Evolutionary conservation across 2,113 vertebrate genomes (phyloP).

Genomic region (Miniopterus natalensis): DNA sequence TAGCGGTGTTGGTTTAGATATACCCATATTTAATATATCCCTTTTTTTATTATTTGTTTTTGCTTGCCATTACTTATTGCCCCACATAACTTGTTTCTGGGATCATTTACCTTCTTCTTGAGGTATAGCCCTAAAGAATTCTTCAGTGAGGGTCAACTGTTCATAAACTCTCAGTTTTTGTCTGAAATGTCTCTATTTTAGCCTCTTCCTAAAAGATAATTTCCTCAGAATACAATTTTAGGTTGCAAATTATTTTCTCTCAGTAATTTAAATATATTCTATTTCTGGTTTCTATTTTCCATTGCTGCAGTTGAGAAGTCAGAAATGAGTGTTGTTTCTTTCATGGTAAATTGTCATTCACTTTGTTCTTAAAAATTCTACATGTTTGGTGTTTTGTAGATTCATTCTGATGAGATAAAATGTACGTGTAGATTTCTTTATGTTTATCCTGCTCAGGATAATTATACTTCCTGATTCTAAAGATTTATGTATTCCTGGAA

Average conservation of each 20-base stretch:
- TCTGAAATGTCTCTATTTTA: constrained; percentile 52
- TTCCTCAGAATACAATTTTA: constrained; percentile 24
- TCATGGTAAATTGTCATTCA: neutral
- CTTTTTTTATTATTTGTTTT: neutral
- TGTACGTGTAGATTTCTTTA: neutral
- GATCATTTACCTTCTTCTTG: neutral
- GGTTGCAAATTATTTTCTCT: constrained; percentile 32
- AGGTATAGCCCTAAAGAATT: neutral
- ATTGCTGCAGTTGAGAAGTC: neutral
- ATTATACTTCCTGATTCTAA: neutral
- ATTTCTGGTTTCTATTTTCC: neutral
- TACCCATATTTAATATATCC: neutral
- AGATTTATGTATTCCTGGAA: neutral
- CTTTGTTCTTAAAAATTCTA: neutral
- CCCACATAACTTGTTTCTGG: neutral
- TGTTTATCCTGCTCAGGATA: neutral
- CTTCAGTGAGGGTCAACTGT: neutral
- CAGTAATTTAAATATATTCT: constrained; percentile 13
- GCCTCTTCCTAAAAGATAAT: constrained; percentile 24
- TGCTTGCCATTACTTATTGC: neutral
- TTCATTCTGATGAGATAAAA: neutral
- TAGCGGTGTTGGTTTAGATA: constrained; percentile 15
- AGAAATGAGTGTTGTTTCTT: neutral
- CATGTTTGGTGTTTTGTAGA: neutral
- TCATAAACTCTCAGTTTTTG: constrained; percentile 10